phyloP scores from a whole-genome alignment of 2,113 vertebrate species.

The Odontophorus gujanensis region DNA sequence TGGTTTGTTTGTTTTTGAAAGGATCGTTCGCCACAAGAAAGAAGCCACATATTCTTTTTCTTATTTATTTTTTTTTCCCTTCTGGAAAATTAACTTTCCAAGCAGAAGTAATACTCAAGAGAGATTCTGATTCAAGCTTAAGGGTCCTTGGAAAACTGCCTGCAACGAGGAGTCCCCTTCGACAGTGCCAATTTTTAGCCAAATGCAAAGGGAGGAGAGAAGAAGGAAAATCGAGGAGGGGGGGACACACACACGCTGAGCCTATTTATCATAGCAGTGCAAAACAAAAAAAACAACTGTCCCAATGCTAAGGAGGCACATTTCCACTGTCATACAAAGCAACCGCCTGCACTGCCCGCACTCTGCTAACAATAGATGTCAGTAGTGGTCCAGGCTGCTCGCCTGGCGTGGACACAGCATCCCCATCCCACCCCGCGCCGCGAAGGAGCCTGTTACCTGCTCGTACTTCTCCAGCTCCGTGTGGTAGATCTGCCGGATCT shows the following conservation, averaged over 20 bases:
- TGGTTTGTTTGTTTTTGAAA: background rate
- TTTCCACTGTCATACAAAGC: background rate
- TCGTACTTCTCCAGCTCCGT: constrained; percentile 99
- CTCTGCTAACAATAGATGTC: background rate
- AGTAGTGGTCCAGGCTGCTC: background rate
- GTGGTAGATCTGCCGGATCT: constrained; percentile 99
- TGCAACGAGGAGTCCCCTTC: background rate
- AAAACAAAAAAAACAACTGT: background rate
- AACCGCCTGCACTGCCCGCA: background rate
- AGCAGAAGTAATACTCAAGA: background rate
- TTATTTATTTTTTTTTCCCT: background rate
- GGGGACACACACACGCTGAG: accelerated
- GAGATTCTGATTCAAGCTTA: background rate
- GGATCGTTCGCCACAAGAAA: background rate
- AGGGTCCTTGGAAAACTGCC: background rate
- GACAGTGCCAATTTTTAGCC: background rate
- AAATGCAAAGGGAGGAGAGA: background rate
- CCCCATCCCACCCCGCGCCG: accelerated
- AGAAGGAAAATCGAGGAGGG: background rate
- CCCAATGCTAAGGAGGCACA: accelerated
- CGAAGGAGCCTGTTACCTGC: constrained; percentile 85
- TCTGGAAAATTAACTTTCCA: background rate
- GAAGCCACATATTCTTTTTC: background rate
- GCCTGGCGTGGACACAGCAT: accelerated
- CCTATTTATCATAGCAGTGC: accelerated